Base-by-base conservation (phyloP, 2,797 vertebrate species). In the Cossypha polioptera region DNA sequence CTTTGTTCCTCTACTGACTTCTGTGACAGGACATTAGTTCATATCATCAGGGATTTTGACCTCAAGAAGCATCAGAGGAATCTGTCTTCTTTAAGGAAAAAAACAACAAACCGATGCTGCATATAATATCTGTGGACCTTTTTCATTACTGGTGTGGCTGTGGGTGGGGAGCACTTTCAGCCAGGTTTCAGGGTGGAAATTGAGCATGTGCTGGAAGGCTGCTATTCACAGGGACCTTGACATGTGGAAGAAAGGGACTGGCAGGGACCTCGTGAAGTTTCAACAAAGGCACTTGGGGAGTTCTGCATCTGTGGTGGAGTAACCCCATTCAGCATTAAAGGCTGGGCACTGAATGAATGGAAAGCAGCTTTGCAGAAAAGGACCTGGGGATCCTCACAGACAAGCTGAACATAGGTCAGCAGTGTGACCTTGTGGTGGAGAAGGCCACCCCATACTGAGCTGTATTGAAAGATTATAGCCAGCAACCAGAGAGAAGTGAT, bases 361-460 rank as follows among this genome's bases (percentile, higher is more conserved):
- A 91, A 93, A 72, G 47, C 50, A 86, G 65, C 72, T 58, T 68
- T 88, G 58, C 47, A 80, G 88, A 55, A 77, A 90, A 89, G 26
- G 73, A 72, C 88, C 38, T 35, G 42, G 79, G 35, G 61, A 68
- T 90, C 68, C 75, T 91, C 16, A 14, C 66, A 95, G 87, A 65
- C 82, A 68, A 81, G 76, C 33, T 88, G 91, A 68, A 90, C 90
- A 12, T 9, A 63, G 90, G 87, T 94, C 87, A 90, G 16, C 50
- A 78, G n/a, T 33, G 61, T 95, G 94, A 95, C 87, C 87, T 72
- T 92, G 84, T 51, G 47, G 48, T 50, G 87, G 68, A 18, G 68
- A 62, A 74, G 38, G 67, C 62, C 80, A 88, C 62, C 87, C 69
- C 75, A n/a, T 74, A 83, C 75, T 59, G 91, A 88, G 91, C 68